Base-by-base conservation (phyloP, 2,888 invertebrate species). In the Spodoptera exigua region DNA sequence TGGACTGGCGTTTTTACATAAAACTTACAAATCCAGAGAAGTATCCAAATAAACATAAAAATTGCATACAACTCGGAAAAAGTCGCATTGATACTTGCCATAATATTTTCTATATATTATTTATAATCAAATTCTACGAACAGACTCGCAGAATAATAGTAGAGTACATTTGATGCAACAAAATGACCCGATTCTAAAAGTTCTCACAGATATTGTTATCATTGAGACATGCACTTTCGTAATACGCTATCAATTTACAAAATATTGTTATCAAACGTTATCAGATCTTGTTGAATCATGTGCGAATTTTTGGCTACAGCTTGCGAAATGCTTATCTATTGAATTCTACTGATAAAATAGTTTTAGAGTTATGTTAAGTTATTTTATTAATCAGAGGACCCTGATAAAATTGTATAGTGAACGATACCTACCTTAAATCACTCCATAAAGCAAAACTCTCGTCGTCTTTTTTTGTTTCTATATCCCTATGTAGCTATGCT, bases 251-350 rank as follows among this genome's bases (percentile, higher is more conserved):
- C 51, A 51, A 11, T 32, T 70, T 44, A 48, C 44, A 46, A 44
- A 48, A 63, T 46, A 14, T 48, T 41, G 3, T 55, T 66, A 64
- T 66, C 61, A 16, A 3, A 16, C 2, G 17, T 41, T 61, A 61
- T 62, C 65, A 48, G 13, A 27, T 1, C 27, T 37, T 45, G 48
- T 61, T 63, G 62, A 59, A 45, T 63, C 53, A 54, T 61, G 64
- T 65, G 78, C 68, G 78, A 78, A 68, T 51, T 58, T 65, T 67
- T 65, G 46, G 55, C 48, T 17, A 63, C 17, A 44, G 58, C 41
- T 76, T 62, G 66, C 47, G 60, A 66, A 70, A 74, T 43, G n/a
- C 47, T 66, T 76, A 76, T 74, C 74, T 45, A 9, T 63, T 62
- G 61, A 27, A 27, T 27, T 5, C 27, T 5, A 56, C 68, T 61